Base-by-base conservation (phyloP, 2,797 vertebrate genomes). In the Helostoma temminkii region DNA sequence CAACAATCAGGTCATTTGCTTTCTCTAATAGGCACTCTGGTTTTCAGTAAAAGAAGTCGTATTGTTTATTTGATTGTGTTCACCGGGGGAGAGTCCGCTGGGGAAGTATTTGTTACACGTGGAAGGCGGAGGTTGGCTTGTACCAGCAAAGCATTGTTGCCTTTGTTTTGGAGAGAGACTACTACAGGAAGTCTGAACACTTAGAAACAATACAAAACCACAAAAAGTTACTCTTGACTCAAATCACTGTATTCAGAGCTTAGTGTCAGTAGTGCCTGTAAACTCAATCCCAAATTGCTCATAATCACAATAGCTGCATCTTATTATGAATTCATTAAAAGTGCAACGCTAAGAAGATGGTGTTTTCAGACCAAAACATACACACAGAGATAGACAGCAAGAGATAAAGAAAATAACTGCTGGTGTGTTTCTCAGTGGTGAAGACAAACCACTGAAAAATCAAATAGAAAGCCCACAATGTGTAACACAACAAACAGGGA, bases 41-140 rank as follows among this genome's bases (percentile, higher is more conserved):
- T 82, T 86, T 80, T 89, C 76, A 79, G 85, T 88, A 78, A 85
- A 87, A 90, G 85, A 87, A 89, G 82, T 78, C 41, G 65, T 81
- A 86, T 91, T 92, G 89, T 91, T 89, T 86, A 87, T 89, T 87
- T 91, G 89, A 92, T 92, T 89, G 87, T 88, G 84, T 88, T 92
- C 84, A 73, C 87, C 50, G 41, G 80, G 78, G 86, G 82, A 86
- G 84, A 80, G 86, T 87, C 84, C 52, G 12, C 86, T 58, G 75
- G 85, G 87, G 79, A 84, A 84, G 86, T 86, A 74, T 88, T 89
- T 85, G 88, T 84, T 90, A 76, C 84, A 83, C 67, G 73, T 89
- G 79, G 85, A 88, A 84, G 66, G 77, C 75, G 71, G 88, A 85
- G 89, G 83, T 84, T 64, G 78, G 69, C 63, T 41, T 57, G 70